phyloP scores from a whole-genome alignment of 2,888 invertebrate genomes.

The Proisotoma minuta region DNA sequence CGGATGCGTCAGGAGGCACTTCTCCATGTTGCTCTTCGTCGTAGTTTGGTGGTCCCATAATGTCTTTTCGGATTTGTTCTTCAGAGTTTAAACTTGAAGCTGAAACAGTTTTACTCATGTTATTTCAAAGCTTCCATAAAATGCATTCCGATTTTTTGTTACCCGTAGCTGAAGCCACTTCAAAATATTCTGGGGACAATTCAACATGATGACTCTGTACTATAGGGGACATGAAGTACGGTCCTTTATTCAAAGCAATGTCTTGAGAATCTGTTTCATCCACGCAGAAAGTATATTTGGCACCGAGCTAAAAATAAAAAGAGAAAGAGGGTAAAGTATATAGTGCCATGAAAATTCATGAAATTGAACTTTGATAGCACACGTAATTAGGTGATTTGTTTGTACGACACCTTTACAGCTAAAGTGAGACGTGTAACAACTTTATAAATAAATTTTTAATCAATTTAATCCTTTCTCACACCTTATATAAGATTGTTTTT shows the following conservation, averaged over 20 bases:
- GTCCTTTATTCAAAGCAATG: constrained; percentile 20
- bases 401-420: neutral
- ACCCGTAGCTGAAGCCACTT: constrained; percentile 41
- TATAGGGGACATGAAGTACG: constrained; percentile 33
- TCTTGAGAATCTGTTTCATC: constrained; percentile 19
- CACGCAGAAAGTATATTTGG: constrained; percentile 37
- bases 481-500: too few relatives aligned
- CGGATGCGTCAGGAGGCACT: constrained; percentile 16
- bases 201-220: constrained; percentile 38
- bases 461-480: too few relatives aligned
- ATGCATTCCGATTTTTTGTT: neutral
- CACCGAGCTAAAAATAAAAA: constrained; percentile 31
- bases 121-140: neutral
- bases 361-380: too few relatives aligned
- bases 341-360: neutral
- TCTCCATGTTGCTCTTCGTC: constrained; percentile 7
- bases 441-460: too few relatives aligned
- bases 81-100: constrained; percentile 37
- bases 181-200: constrained; percentile 26
- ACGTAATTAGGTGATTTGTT: too few relatives aligned
- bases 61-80: constrained; percentile 29
- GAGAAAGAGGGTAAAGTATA: neutral
- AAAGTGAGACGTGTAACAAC: constrained; percentile 1
- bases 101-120: neutral
- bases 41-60: constrained; percentile 17